Evolutionary conservation across 2,113 vertebrate genomes (phyloP).

Genomic region (Tragulus kanchil): DNA sequence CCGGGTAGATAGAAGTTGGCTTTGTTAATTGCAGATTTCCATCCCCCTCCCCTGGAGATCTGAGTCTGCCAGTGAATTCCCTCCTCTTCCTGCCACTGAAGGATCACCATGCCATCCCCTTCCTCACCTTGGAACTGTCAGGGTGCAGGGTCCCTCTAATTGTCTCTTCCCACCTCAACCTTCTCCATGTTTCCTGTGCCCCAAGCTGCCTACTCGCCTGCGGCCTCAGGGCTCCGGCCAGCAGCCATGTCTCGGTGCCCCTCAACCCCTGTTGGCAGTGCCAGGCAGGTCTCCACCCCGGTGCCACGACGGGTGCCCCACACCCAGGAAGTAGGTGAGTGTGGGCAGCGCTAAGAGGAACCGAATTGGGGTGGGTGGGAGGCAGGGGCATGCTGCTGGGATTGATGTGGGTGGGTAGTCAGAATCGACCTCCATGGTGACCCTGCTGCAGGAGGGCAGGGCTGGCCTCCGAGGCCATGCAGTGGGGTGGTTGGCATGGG

Average conservation of each 20-base stretch:
- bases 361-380: background rate
- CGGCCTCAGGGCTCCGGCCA: conserved; percentile 24
- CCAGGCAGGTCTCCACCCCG: conserved; percentile 94
- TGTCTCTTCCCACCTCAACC: background rate
- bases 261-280: conserved; percentile 89
- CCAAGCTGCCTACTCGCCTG: conserved; percentile 51
- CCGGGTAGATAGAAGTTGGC: background rate
- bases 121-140: background rate
- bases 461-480: background rate
- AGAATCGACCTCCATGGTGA: background rate
- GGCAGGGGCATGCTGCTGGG: background rate
- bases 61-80: background rate
- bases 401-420: background rate
- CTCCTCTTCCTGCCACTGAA: background rate
- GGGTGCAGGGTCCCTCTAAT: background rate
- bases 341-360: background rate
- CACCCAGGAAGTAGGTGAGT: conserved; percentile 93
- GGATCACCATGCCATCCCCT: background rate
- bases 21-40: background rate
- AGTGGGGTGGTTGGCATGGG: background rate
- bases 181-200: conserved; percentile 14
- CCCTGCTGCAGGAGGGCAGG: background rate
- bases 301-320: conserved; percentile 88
- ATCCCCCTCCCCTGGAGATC: background rate
- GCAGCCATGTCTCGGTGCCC: conserved; percentile 87